phyloP scores from a whole-genome alignment of 2,797 vertebrate genomes.

The Petrocephalus sullivani region DNA sequence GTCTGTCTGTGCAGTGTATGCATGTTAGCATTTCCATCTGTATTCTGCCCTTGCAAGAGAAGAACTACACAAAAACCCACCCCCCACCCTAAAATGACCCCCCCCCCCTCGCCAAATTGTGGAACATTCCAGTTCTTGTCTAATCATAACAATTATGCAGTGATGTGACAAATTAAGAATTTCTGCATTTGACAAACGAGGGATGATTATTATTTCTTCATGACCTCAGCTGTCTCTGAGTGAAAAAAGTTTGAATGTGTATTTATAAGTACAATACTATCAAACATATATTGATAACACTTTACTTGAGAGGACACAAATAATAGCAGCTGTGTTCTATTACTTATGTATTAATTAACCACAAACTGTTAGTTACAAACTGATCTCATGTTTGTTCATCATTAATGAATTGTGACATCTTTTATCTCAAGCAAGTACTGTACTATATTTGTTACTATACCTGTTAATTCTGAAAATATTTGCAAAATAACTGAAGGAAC shows the following conservation, averaged over 20 bases:
- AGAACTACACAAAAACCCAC: slow-evolving; percentile 47
- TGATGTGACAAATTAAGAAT: not conserved
- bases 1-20: slow-evolving; percentile 48
- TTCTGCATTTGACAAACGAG: not conserved
- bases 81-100: not conserved
- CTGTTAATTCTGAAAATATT: not conserved
- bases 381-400: not conserved
- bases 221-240: not conserved
- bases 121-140: not conserved
- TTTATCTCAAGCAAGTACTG: not conserved
- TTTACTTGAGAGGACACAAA: not conserved
- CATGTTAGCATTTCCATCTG: slow-evolving; percentile 63
- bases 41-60: slow-evolving; percentile 58
- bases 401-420: not conserved
- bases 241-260: not conserved
- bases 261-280: not conserved
- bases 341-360: not conserved
- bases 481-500: not conserved
- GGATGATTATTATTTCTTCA: not conserved
- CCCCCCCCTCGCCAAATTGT: not conserved
- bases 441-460: not conserved
- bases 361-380: not conserved
- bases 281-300: not conserved
- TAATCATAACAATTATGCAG: slow-evolving; percentile 14
- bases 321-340: not conserved